Base-by-base conservation (phyloP, 2,113 vertebrate genomes). In the Marcusenius ussheri region DNA sequence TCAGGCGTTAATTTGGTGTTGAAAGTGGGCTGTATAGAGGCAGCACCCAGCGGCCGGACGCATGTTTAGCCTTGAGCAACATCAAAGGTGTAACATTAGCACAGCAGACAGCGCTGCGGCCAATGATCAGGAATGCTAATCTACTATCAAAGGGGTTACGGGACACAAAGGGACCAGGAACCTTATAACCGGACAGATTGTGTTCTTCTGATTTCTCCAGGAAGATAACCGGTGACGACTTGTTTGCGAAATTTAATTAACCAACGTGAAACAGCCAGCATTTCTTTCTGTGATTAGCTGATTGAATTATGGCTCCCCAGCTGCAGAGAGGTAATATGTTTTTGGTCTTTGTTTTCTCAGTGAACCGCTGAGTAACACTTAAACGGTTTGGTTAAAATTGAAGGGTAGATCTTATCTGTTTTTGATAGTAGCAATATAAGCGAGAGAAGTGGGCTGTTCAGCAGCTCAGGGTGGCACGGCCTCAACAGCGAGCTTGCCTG, bases 81-180 rank as follows among this genome's bases (percentile, higher is more conserved):
- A 74, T 87, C 89, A 90, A 90, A 90, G 83, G 9, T 24, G n/a
- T 74, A 58, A 50, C 58, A 87, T 27, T 89, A 53, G 35, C 70
- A 39, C 42, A 50, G 70, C 31, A 47, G 45, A 39, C 10, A 39
- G 11, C 24, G 17, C 51, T 53, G 51, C 10, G 70, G 49, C 19
- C 45, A 21, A 27, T 51, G 74, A 83, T 89, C 31, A 19, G 35
- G 88, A 83, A 56, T 46, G 50, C 49, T 89, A 83, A 83, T 83
- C 88, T 45, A 7, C 31, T 42, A 83, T 89, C 47, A 89, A 77
- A 80, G 88, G 31, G 70, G 45, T 31, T 35, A 50, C 5, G 46
- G 46, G 45, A 51, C 15, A 51, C 7, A 39, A 87, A 35, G 50
- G 5, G 15, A 56, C 27, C 15, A n/a, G 50, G 50, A 35, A 31